A percentile compares a stretch with the other conserved stretches of the same genome.
Evolutionary conservation across 2,888 invertebrate species (phyloP).

Genomic region (Halictus quadricinctus): DNA sequence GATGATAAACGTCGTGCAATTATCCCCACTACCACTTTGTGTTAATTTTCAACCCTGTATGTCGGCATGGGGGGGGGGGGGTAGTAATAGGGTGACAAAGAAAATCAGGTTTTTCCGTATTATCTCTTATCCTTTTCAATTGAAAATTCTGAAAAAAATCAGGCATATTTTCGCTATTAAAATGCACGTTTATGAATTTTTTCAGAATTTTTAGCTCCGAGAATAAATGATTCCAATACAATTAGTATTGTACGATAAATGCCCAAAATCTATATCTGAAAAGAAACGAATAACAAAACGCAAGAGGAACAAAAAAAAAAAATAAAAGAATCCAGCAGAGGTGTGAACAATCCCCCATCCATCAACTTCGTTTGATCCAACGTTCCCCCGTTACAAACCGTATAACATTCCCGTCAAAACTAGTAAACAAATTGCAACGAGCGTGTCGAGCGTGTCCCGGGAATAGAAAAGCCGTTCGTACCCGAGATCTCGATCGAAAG

Average conservation of each 20-base stretch:
- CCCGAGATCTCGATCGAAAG: slow-evolving; percentile 12
- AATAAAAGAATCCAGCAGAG: not conserved
- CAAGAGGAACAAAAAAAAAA: not conserved
- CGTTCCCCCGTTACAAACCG: not conserved
- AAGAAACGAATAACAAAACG: not conserved
- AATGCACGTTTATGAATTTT: no score
- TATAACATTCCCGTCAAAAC: not conserved
- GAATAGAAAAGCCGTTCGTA: slow-evolving; percentile 35
- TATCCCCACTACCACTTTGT: no score
- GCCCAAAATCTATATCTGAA: not conserved
- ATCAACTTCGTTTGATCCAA: not conserved
- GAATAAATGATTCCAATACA: no score
- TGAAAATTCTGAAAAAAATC: no score
- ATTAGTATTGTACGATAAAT: not conserved
- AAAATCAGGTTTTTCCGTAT: no score
- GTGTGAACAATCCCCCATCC: not conserved
- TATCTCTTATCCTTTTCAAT: no score
- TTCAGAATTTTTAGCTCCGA: no score
- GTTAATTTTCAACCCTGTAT: no score
- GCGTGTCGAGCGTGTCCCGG: not conserved
- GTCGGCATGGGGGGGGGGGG: no score
- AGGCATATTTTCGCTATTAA: no score
- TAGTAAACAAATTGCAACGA: slow-evolving; percentile 7
- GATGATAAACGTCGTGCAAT: no score
- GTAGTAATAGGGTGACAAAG: no score